Base-by-base conservation (phyloP, 53 echinoderm and acorn worm genomes). In the Actinopyga echinites region DNA sequence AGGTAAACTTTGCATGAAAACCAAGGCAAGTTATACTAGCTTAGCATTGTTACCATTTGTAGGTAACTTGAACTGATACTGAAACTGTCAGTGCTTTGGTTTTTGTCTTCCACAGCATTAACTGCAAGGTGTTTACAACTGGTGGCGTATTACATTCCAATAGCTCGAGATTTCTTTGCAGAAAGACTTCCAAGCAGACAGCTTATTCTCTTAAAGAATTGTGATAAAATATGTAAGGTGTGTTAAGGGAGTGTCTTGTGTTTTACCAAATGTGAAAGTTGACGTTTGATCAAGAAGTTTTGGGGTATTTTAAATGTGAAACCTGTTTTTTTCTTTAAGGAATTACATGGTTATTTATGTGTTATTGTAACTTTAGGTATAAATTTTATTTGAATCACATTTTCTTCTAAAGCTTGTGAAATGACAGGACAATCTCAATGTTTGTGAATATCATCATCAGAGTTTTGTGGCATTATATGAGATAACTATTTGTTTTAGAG, bases 151-250 rank as follows among this genome's bases (percentile, higher is more conserved):
- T 99, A 95, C 92, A 99, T 99, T 94, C 99, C 99, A 64, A 75
- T 94, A 22, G 94, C 94, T 67, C 92, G 90, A 65, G 89, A 92
- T 25, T 94, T 92, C 92, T 99, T 99, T 85, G 82, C 90, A 29
- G 71, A 86, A n/a, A 77, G 92, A 30, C 57, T 99, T 24, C 91
- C 92, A 11, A 82, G 78, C 34, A 94, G 91, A 57, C 92, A 92
- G 80, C 89, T 86, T 43, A 85, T 82, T 66, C 86, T 99, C 15
- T 87, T 95, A 11, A 95, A 92, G 74, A 90, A 87, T 74, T 90
- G 90, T 91, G 99, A 99, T 80, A 99, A 99, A 87, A 99, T 95
- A 69, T 79, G 83, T 67, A 99, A 99, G 94, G 99, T 99, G 55
- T 54, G 69, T 80, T 21, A 15, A 25, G 25, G 25, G 60, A 61